Conservation (phyloP, 2,888 invertebrate genomes). For the Rapana venosa region DNA sequence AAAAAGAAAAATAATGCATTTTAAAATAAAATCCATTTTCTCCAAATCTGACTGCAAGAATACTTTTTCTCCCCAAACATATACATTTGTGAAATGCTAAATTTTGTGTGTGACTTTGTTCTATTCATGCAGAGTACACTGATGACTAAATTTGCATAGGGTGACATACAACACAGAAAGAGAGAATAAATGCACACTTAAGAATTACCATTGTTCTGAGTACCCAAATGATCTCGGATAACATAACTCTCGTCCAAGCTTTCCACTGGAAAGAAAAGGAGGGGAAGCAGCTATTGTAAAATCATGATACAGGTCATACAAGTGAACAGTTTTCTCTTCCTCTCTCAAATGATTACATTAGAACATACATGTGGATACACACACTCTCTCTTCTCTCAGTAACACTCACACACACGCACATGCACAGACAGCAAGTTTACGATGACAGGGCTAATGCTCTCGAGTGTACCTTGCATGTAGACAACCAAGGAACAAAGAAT, state of each 20-base stretch:
- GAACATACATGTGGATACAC: not conserved
- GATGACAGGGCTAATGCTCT: no score
- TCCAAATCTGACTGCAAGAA: no score
- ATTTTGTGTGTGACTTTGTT: no score
- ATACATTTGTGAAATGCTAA: no score
- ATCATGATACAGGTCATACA: not conserved
- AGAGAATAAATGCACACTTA: not conserved
- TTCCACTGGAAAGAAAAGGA: slow-evolving; percentile 42
- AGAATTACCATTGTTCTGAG: slow-evolving; percentile 47
- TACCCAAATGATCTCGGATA: slow-evolving; percentile 45
- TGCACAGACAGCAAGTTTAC: not conserved
- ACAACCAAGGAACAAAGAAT: no score
- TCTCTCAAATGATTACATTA: not conserved
- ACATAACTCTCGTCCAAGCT: slow-evolving; percentile 45
- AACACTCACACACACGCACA: not conserved
- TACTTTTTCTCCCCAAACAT: no score
- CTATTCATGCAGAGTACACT: not conserved
- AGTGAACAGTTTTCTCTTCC: not conserved
- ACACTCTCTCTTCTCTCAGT: not conserved
- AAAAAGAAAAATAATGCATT: no score
- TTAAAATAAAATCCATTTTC: no score
- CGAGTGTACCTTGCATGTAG: no score
- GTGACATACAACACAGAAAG: not conserved
- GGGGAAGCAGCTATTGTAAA: slow-evolving; percentile 18
- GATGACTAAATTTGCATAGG: not conserved